phyloP scores from a whole-genome alignment of 2,113 vertebrate species.

The Mormyrus lacerda region DNA sequence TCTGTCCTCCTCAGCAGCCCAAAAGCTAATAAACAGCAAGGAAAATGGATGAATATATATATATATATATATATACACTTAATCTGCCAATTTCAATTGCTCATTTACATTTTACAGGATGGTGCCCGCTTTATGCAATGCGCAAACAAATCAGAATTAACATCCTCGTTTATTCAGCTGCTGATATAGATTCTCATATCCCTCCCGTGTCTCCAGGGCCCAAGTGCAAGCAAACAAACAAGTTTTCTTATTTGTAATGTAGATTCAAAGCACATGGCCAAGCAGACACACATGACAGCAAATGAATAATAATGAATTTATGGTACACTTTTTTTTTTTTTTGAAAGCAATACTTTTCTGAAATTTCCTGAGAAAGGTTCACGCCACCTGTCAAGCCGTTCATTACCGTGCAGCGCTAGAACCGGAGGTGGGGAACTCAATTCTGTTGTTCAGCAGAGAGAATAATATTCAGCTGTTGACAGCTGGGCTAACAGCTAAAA shows the following conservation, averaged over 20 bases:
- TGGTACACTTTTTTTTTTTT: neutral
- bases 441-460: slow-evolving; percentile 32
- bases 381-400: slow-evolving; percentile 41
- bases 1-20: neutral
- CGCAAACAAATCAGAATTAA: slow-evolving; percentile 18
- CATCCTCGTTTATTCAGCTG: slow-evolving; percentile 19
- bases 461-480: slow-evolving; percentile 35
- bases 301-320: slow-evolving; percentile 14
- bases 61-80: neutral
- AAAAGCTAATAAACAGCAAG: neutral
- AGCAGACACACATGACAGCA: neutral
- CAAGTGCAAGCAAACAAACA: slow-evolving; percentile 14
- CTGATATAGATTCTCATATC: neutral
- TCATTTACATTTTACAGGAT: slow-evolving; percentile 9
- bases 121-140: neutral
- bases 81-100: slow-evolving; percentile 24
- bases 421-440: slow-evolving; percentile 17
- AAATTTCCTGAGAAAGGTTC: slow-evolving; percentile 32
- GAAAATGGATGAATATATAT: neutral
- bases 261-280: slow-evolving; percentile 17
- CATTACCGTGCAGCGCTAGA: slow-evolving; percentile 36
- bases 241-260: slow-evolving; percentile 12
- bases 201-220: neutral
- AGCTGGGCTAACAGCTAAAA: slow-evolving; percentile 14
- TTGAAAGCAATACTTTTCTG: neutral